These are phyloP conservation scores for Sitobion miscanthi DNA, from an alignment of 1,140 invertebrate species.

Conservation along the genomic window DNA sequence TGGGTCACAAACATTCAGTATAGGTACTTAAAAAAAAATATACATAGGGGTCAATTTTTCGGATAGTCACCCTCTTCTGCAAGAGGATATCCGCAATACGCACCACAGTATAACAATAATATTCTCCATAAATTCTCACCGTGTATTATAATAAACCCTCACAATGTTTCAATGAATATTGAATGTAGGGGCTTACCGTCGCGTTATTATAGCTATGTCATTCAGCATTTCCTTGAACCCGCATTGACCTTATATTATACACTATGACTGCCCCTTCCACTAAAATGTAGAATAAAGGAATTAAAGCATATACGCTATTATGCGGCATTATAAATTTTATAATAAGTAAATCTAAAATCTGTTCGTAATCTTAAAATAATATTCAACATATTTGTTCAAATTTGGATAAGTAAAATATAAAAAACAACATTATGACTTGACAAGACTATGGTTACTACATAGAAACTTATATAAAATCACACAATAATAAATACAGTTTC, in stretches of 20 bases:
- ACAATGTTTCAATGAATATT: constrained; percentile 39
- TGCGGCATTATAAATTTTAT: not conserved
- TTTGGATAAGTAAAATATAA: not conserved
- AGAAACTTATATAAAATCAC: not conserved
- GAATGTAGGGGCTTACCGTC: constrained; percentile 40
- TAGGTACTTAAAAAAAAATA: not conserved
- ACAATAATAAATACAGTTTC: not conserved
- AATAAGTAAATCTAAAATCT: not conserved
- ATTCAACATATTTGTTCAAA: not conserved
- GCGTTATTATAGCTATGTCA: constrained; percentile 22
- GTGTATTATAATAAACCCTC: constrained; percentile 46
- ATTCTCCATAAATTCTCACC: constrained; percentile 36
- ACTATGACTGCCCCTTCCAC: not conserved
- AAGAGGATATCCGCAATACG: constrained; percentile 30
- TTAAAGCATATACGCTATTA: not conserved
- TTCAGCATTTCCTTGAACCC: constrained; percentile 49
- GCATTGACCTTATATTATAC: constrained; percentile 46
- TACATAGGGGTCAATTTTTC: constrained; percentile 21
- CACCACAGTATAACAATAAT: constrained; percentile 9
- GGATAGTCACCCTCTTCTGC: not conserved
- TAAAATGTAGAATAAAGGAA: constrained; percentile 15
- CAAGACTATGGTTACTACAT: not conserved
- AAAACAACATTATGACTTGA: not conserved
- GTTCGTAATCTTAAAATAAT: not conserved
- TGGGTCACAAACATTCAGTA: not conserved